Conservation (phyloP, 1,140 invertebrate genomes). For the Heliconius himera region DNA sequence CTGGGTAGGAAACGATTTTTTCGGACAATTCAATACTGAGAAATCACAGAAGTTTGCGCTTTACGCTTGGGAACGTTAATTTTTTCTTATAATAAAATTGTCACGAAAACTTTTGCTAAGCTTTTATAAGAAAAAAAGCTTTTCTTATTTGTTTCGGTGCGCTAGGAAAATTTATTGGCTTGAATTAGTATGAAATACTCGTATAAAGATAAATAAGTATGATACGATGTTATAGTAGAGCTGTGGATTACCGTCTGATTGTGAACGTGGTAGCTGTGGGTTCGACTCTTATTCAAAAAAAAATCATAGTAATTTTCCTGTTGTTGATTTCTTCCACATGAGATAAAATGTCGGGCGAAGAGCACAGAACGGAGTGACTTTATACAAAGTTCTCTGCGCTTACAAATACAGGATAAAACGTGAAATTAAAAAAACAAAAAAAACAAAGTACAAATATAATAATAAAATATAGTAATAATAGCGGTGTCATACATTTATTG, state of each 20-base stretch:
- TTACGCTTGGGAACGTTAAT: constrained; percentile 8
- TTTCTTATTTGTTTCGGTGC: neutral
- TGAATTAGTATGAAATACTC: neutral
- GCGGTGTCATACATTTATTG: too few species aligned
- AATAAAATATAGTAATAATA: too few species aligned
- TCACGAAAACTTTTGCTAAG: constrained; percentile 9
- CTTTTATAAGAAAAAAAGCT: neutral
- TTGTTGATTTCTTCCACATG: too few species aligned
- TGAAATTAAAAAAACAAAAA: too few species aligned
- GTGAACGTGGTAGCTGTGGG: neutral
- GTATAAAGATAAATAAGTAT: too few species aligned
- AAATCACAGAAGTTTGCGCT: constrained; percentile 5
- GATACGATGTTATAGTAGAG: neutral
- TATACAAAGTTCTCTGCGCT: too few species aligned
- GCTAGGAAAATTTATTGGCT: neutral
- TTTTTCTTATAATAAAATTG: constrained; percentile 11
- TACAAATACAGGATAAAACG: too few species aligned
- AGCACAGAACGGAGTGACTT: too few species aligned
- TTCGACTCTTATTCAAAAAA: too few species aligned
- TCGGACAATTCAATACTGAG: constrained; percentile 12
- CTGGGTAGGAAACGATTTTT: constrained; percentile 6
- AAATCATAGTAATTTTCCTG: too few species aligned
- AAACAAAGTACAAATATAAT: too few species aligned
- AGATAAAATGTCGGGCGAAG: too few species aligned
- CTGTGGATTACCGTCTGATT: neutral